Evolutionary conservation across 2,797 vertebrate genomes (phyloP).

Genomic region (Simalia tracyae): DNA sequence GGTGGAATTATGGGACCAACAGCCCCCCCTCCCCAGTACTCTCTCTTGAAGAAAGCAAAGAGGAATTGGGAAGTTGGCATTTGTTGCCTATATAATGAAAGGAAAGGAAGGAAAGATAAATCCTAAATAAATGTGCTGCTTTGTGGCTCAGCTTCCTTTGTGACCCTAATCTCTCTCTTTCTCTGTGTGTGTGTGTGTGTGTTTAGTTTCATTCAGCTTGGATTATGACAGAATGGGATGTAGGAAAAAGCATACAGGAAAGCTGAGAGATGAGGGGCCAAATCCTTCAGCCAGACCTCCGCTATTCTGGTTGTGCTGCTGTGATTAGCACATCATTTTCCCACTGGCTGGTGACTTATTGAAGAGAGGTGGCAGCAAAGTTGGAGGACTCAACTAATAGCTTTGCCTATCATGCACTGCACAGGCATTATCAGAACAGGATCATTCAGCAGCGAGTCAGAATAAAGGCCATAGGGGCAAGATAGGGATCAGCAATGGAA

Average conservation of each 20-base stretch:
- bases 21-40: not conserved
- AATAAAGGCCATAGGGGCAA: not conserved
- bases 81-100: not conserved
- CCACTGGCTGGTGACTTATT: not conserved
- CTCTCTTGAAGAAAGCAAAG: not conserved
- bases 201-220: not conserved
- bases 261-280: not conserved
- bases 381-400: not conserved
- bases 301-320: not conserved
- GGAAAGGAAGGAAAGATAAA: not conserved
- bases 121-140: not conserved
- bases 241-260: not conserved
- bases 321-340: not conserved
- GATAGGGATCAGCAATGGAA: not conserved
- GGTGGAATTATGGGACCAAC: not conserved
- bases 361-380: not conserved
- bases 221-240: not conserved
- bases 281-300: not conserved
- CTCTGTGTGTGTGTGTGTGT: not conserved
- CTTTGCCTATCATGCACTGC: not conserved
- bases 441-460: not conserved
- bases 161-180: not conserved
- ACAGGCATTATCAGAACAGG: not conserved
- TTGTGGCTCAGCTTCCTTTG: not conserved
- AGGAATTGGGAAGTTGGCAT: not conserved